Evolutionary conservation across 2,888 invertebrate genomes (phyloP).

Genomic region (Pegoplata infirma): DNA sequence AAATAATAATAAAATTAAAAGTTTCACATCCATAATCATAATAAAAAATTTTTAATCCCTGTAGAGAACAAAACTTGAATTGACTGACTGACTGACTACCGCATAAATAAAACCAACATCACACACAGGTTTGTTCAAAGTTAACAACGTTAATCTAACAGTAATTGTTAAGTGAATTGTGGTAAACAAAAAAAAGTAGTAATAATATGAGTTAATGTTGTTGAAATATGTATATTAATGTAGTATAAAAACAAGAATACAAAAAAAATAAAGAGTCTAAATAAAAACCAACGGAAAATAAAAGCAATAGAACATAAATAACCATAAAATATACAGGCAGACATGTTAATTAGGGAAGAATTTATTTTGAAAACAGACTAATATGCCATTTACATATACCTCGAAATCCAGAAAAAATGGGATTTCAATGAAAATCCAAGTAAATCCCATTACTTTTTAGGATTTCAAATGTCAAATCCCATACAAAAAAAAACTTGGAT

Average conservation of each 20-base stretch:
- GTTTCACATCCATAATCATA: neutral
- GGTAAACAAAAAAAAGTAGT: constrained; percentile 18
- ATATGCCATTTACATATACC: too few species aligned
- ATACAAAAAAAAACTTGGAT: too few species aligned
- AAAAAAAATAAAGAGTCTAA: neutral
- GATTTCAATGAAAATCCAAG: too few species aligned
- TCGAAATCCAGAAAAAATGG: too few species aligned
- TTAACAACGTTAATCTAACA: constrained; percentile 42
- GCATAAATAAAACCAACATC: neutral
- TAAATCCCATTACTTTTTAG: too few species aligned
- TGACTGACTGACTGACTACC: too few species aligned
- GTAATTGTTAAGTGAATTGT: constrained; percentile 47
- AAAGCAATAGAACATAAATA: neutral
- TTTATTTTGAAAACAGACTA: too few species aligned
- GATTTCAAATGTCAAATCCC: too few species aligned
- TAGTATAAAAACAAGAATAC: constrained; percentile 2
- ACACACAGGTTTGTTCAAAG: neutral
- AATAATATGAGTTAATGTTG: constrained; percentile 29
- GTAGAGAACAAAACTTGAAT: neutral
- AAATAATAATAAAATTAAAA: neutral
- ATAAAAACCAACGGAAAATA: constrained; percentile 34
- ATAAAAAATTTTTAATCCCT: neutral
- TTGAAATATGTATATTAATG: constrained; percentile 26
- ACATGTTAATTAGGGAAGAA: neutral
- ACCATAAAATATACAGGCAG: neutral